Base-by-base conservation (phyloP, 1,140 invertebrate species). In the Habropoda laboriosa region DNA sequence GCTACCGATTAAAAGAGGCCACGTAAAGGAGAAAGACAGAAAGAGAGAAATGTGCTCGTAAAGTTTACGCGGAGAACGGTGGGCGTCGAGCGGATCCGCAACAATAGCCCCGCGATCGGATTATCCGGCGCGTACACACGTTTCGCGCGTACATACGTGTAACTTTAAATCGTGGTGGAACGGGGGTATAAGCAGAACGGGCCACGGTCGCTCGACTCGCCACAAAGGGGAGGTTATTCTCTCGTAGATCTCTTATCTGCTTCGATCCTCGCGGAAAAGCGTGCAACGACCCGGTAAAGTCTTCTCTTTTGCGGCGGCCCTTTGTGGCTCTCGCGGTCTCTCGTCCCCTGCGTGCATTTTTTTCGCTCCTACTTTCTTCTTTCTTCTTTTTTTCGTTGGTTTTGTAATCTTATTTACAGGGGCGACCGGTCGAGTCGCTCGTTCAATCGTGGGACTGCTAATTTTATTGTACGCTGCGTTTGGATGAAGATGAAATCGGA, bases 281-380 rank as follows among this genome's bases (percentile, higher is more conserved):
- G 87, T 85, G 81, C 86, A 88, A 82, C 81, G 86, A 88, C 77
- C 87, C 86, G 86, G 72, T 42, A 87, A 87, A 87, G 83, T 83
- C 75, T 75, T 82, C 82, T 73, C 79, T 83, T 85, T 83, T 64
- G 63, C 79, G 77, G 75, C 77, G 57, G 58, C 63, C 81, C 85
- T 82, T 86, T 82, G 80, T 80, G 75, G 67, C 49, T 82, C 60
- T 63, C 53, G 38, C 32, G 42, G 40, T 27, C 12, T 27, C 12
- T 67, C 73, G 72, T 60, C 40, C 63, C 60, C 70, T 45, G 53
- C 53, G 27, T 55, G 49, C 21, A 32, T 32, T 32, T 63, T n/a
- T 27, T 40, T 13, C 38, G 38, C 30, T 61, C 3, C 12, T 12
- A 16, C 32, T 16, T 10, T 18, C 16, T 47, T 30, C 77, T 35